Evolutionary conservation across 2,113 vertebrate species (phyloP).

Genomic region (Toxotes chatareus): DNA sequence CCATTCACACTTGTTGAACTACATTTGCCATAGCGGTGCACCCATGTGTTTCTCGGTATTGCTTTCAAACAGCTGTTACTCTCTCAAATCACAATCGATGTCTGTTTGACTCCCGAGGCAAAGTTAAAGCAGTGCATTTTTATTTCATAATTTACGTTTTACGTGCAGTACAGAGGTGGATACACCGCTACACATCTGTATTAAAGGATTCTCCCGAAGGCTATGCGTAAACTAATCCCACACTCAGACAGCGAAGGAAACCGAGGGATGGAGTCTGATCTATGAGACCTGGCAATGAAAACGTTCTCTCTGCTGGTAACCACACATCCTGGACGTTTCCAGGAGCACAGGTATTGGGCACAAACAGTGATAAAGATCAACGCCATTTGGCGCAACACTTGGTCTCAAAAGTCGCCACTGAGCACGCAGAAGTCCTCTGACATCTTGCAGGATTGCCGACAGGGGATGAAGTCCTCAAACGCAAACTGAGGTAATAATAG

Average conservation of each 20-base stretch:
- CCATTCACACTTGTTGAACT: slow-evolving; percentile 51
- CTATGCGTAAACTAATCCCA: slow-evolving; percentile 11
- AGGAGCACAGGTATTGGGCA: neutral
- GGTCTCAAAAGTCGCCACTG: neutral
- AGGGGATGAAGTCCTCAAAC: too few species aligned
- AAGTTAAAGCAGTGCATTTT: neutral
- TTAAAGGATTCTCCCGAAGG: slow-evolving; percentile 25
- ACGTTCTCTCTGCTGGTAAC: neutral
- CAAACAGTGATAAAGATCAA: neutral
- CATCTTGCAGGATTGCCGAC: too few species aligned
- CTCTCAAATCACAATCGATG: neutral
- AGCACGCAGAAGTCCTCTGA: too few species aligned
- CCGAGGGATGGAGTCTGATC: slow-evolving; percentile 6
- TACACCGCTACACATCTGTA: neutral
- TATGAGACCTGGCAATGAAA: slow-evolving; percentile 2
- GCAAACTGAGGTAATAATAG: neutral
- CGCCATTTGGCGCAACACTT: neutral
- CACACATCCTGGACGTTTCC: neutral
- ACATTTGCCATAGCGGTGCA: neutral
- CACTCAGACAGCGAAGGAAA: slow-evolving; percentile 38
- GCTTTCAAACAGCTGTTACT: slow-evolving; percentile 17
- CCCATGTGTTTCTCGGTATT: slow-evolving; percentile 29
- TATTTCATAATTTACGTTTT: neutral
- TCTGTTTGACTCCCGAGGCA: neutral
- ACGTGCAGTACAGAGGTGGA: slow-evolving; percentile 1